Conservation (phyloP, 2,888 invertebrate species). For the Alentia gelatinosa region DNA sequence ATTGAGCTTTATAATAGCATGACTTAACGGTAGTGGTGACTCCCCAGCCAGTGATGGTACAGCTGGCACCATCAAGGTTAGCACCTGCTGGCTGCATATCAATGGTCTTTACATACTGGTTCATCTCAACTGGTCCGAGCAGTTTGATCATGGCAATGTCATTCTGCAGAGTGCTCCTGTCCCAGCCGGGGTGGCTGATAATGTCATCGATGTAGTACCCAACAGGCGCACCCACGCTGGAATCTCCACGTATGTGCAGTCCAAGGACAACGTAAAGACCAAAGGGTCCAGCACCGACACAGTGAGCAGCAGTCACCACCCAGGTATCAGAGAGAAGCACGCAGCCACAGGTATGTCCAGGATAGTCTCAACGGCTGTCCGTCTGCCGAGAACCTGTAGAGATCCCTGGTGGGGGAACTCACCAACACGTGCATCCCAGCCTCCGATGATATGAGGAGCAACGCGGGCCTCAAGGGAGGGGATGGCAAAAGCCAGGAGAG, state of each 20-base stretch:
- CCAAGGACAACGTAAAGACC: conserved; percentile 33
- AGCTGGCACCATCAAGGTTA: background rate
- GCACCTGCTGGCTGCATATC: background rate
- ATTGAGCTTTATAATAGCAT: too few relatives aligned
- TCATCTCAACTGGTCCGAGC: background rate
- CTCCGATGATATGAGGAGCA: background rate
- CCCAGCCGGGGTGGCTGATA: conserved; percentile 32
- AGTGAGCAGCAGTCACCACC: conserved; percentile 30
- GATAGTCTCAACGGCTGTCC: background rate
- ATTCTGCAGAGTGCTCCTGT: background rate
- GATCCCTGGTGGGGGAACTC: conserved; percentile 33
- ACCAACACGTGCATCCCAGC: background rate
- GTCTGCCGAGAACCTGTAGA: conserved; percentile 5
- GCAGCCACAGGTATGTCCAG: conserved; percentile 35
- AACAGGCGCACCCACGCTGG: background rate
- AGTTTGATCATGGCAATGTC: conserved; percentile 52
- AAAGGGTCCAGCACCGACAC: conserved; percentile 34
- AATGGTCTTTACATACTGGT: conserved; percentile 34
- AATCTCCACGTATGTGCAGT: conserved; percentile 22
- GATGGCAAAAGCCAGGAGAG: too few relatives aligned
- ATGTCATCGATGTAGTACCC: conserved; percentile 37
- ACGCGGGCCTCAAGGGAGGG: too few relatives aligned
- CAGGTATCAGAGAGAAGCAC: conserved; percentile 14
- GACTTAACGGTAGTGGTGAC: conserved; percentile 5
- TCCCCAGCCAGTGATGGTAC: conserved; percentile 36